A percentile compares a stretch with the other conserved stretches of the same genome.
phyloP scores from a whole-genome alignment of 2,888 invertebrate species.

The Thera britannica region DNA sequence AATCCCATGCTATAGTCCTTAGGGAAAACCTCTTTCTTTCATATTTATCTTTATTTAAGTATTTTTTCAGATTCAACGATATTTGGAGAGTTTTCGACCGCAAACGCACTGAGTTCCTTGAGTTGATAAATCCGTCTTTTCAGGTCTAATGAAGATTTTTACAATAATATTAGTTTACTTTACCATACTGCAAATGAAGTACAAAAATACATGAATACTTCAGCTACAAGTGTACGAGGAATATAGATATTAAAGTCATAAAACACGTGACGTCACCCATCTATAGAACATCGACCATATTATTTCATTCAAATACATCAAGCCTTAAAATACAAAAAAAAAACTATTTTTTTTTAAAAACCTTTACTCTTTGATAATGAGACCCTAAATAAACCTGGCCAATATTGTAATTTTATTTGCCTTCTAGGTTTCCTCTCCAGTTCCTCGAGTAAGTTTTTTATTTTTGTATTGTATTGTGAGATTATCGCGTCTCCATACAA shows the following conservation, averaged over 20 bases:
- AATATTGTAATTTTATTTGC: neutral
- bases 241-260: neutral
- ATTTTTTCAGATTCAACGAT: neutral
- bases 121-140: neutral
- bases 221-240: neutral
- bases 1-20: no score
- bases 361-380: no score
- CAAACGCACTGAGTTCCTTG: constrained; percentile 8
- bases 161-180: constrained; percentile 18
- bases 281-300: neutral
- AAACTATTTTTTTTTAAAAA: neutral
- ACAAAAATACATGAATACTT: constrained; percentile 16
- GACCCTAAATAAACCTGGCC: neutral
- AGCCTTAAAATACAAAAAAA: neutral
- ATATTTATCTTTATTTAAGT: no score
- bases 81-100: neutral
- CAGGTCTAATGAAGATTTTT: constrained; percentile 4
- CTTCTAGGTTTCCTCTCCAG: neutral
- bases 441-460: no score
- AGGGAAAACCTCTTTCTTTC: no score
- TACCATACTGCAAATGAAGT: constrained; percentile 20
- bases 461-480: no score
- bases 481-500: no score
- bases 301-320: neutral
- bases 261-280: neutral